Percentiles rank a stretch among this genome's conserved stretches.
Conservation (phyloP, 1,140 invertebrate genomes). For the Pentalonia nigronervosa region DNA sequence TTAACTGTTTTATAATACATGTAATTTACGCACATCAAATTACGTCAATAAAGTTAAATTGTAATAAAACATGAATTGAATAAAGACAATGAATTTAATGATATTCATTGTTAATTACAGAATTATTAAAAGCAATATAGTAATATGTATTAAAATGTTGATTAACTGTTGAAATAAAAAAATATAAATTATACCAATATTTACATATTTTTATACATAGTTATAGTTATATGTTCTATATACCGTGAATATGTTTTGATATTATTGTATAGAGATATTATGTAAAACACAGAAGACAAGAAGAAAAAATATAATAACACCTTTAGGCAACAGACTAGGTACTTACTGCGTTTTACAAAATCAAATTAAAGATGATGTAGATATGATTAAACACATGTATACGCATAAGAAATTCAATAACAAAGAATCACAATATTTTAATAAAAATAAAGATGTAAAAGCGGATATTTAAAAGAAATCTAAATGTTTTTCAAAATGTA, state of each 20-base stretch:
- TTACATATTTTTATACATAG: not conserved
- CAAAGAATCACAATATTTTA: not conserved
- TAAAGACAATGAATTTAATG: not conserved
- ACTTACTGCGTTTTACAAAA: not conserved
- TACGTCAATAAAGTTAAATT: not conserved
- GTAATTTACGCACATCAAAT: not conserved
- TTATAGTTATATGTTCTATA: not conserved
- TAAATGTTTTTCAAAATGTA: not conserved
- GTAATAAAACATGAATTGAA: not conserved
- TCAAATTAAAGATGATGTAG: slow-evolving; percentile 16
- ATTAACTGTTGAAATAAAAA: slow-evolving; percentile 4
- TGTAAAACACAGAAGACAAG: slow-evolving; percentile 4
- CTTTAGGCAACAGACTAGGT: slow-evolving; percentile 25
- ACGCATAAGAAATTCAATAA: not conserved
- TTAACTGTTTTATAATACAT: slow-evolving; percentile 11
- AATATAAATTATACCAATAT: slow-evolving; percentile 19
- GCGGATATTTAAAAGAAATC: not conserved
- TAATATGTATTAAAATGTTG: not conserved
- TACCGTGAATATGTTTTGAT: not conserved
- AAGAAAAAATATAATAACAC: slow-evolving; percentile 5
- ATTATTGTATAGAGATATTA: slow-evolving; percentile 22
- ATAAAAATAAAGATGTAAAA: not conserved
- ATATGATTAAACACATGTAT: not conserved
- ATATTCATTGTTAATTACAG: not conserved
- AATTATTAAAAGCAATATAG: not conserved